Evolutionary conservation across 2,113 vertebrate genomes (phyloP), one percentile per base, ranked within the genome.

Genomic region (Atrichornis clamosus): DNA sequence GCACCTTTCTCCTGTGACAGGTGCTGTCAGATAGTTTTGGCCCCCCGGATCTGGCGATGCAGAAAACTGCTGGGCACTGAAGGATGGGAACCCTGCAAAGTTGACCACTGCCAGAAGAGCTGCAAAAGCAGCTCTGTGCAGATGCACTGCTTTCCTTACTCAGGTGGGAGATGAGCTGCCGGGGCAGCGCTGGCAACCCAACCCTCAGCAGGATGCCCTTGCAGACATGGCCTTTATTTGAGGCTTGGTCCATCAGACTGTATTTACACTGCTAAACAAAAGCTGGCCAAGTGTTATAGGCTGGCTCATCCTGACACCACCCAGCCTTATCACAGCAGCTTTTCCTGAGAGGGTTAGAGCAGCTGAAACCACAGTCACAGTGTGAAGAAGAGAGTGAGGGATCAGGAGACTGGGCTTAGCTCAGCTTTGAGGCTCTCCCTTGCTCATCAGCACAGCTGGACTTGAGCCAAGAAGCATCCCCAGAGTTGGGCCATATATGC

Each of bases 101-200:
- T 1, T 2, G 6, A 24, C n/a, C 20, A 28, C 11, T 5, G 4
- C 17, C 1, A 2, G 56, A 47, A 50, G 13, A 83, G 14, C 37
- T 75, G 37, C 33, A 75, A 83, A 89, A 83, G 41, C 52, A 74
- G 10, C 15, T 47, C 52, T 28, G 28, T 69, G 50, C 33, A 60
- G 33, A 15, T 30, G 41, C 39, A 37, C 23, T 50, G 39, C 28
- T 67, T 64, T 64, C 58, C 28, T 44, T 39, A 39, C 27, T 72
- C 39, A 59, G 2, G 23, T 42, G 47, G 42, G 13, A 60, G 8
- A 3, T 22, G 33, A n/a, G 28, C 22, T 60, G 26, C 41, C 72
- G 62, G 58, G 30, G 8, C 23, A 89, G 35, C 60, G 15, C 15
- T 13, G 37, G 28, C 10, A 68, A 24, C 26, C 9, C 35, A 58